Evolutionary conservation across 2,888 invertebrate species (phyloP).

Genomic region (Eubasilissa splendida): DNA sequence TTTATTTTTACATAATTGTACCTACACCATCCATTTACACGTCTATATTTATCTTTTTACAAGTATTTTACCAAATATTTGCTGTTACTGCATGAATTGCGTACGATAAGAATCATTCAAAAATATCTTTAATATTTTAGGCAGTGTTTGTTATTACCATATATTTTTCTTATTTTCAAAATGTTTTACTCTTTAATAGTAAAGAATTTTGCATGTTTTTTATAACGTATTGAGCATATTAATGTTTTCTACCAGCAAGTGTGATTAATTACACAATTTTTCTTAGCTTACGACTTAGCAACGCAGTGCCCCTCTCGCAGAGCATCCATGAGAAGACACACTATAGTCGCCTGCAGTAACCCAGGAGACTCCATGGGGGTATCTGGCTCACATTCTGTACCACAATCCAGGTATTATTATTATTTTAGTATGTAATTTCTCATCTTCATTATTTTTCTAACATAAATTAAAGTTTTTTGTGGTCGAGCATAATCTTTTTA

Average conservation of each 20-base stretch:
- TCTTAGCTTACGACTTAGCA: constrained; percentile 85
- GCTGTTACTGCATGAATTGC: constrained; percentile 2
- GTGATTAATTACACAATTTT: constrained; percentile 17
- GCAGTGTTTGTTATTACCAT: background rate
- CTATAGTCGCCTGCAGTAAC: constrained; percentile 75
- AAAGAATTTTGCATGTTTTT: background rate
- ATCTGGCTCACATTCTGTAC: constrained; percentile 77
- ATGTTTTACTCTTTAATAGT: background rate
- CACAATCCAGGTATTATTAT: constrained; percentile 76
- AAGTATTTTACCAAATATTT: background rate
- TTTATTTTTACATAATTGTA: too few species aligned
- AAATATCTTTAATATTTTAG: background rate
- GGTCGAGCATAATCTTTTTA: background rate
- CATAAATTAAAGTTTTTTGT: background rate
- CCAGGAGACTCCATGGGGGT: constrained; percentile 65
- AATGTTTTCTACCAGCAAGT: background rate
- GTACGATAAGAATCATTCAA: background rate
- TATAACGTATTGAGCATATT: background rate
- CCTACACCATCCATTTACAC: too few species aligned
- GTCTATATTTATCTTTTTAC: too few species aligned
- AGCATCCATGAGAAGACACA: constrained; percentile 79
- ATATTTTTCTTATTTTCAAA: background rate
- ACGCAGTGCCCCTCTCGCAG: constrained; percentile 84
- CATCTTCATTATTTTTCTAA: background rate
- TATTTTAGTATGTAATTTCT: background rate